phyloP scores from a whole-genome alignment of 2,113 vertebrate genomes.

The Paralichthys olivaceus region DNA sequence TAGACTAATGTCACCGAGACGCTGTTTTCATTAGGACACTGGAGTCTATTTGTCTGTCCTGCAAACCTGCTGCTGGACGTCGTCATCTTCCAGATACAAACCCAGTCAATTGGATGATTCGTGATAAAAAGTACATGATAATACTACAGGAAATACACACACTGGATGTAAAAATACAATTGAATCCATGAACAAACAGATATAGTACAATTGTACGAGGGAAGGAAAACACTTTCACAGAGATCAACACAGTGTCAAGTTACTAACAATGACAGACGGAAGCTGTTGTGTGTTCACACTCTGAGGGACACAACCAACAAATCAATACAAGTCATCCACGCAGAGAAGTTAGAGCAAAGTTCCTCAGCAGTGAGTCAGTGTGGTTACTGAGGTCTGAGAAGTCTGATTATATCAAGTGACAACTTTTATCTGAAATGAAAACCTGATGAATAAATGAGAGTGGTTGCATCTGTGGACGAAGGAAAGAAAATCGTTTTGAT shows the following conservation, averaged over 20 bases:
- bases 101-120: background rate
- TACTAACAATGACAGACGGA: background rate
- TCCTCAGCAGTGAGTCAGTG: too few relatives aligned
- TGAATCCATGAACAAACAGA: too few relatives aligned
- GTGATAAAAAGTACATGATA: background rate
- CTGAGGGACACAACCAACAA: too few relatives aligned
- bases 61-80: constrained; percentile 19
- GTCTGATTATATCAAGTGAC: background rate
- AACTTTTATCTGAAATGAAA: background rate
- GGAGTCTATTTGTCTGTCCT: constrained; percentile 30
- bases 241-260: background rate
- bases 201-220: background rate
- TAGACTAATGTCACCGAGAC: constrained; percentile 38
- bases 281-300: background rate
- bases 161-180: background rate
- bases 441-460: background rate
- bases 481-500: background rate
- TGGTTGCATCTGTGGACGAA: background rate
- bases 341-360: too few relatives aligned
- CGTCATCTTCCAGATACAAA: constrained; percentile 1
- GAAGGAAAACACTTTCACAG: background rate
- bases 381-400: too few relatives aligned
- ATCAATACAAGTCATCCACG: too few relatives aligned
- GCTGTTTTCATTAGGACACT: constrained; percentile 28
- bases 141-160: background rate